Base-by-base conservation (phyloP, 2,113 vertebrate species). In the Chunga burmeisteri region DNA sequence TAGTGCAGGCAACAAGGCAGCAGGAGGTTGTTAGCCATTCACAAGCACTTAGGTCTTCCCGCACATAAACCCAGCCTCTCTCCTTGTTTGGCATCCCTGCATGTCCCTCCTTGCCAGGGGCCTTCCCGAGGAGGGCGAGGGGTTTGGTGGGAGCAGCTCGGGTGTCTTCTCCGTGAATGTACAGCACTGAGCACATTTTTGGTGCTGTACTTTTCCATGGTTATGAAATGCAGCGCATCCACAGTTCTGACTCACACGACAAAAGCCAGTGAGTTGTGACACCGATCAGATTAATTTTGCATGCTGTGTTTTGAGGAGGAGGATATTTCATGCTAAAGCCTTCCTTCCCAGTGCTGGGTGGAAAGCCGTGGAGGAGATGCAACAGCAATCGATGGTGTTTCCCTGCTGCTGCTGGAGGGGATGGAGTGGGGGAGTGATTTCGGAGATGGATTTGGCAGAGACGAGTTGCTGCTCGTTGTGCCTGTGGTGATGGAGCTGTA, bases 401-500 rank as follows among this genome's bases (percentile, higher is more conserved):
- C 87, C 93, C 34, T 81, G 78, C 84, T 85, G 72, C 84, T 88
- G 92, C 93, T 89, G 66, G 78, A 84, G 86, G 95, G 81, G 66
- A 88, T 79, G 86, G 77, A 53, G 68, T 78, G 84, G 84, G 84
- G 91, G 93, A 94, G 91, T 61, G 81, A 94, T 88, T 94, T 71
- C 58, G 30, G 95, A 65, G 93, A 81, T 75, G 86, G 81, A 68
- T 91, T 95, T 96, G 95, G 93, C 94, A 94, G 86, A 88, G 92
- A 75, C 2, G 29, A 93, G 89, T 52, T 50, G 91, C 91, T 94
- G 89, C 84, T 84, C 84, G 90, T 91, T 89, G 82, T 90, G 91
- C 94, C 89, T 95, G 94, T 94, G 94, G 96, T 93, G 95, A 81
- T 95, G 96, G 96, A 96, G 94, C 93, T 96, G 94, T 88, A 96